A percentile compares a stretch with the other conserved stretches of the same genome.
Conservation (phyloP, 1,140 invertebrate genomes). For the Trachymyrmex septentrionalis region DNA sequence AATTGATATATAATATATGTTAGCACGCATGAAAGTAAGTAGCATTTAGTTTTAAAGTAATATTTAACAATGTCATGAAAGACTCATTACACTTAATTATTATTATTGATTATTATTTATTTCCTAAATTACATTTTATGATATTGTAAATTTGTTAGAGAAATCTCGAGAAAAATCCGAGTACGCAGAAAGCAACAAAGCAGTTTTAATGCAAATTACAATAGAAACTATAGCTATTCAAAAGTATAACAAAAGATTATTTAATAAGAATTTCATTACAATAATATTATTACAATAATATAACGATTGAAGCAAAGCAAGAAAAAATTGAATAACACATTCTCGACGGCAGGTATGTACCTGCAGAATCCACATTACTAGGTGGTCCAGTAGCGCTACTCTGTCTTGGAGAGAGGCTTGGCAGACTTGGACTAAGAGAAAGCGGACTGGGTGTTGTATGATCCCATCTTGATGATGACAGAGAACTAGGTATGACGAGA, state of each 20-base stretch:
- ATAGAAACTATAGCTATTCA: not conserved
- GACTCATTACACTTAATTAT: not conserved
- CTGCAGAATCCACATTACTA: slow-evolving; percentile 85
- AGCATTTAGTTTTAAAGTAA: not conserved
- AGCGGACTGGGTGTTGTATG: slow-evolving; percentile 88
- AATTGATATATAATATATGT: not conserved
- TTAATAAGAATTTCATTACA: not conserved
- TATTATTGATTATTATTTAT: not conserved
- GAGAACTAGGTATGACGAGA: slow-evolving; percentile 80
- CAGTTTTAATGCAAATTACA: not conserved
- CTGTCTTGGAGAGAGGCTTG: slow-evolving; percentile 86
- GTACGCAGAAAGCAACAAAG: not conserved
- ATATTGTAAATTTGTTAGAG: not conserved
- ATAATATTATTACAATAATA: slow-evolving; percentile 7
- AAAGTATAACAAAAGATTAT: slow-evolving; percentile 1
- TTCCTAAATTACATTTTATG: not conserved
- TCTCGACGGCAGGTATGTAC: slow-evolving; percentile 71
- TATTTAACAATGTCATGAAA: not conserved
- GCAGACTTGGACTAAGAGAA: slow-evolving; percentile 88
- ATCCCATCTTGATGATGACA: slow-evolving; percentile 86
- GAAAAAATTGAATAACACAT: slow-evolving; percentile 14
- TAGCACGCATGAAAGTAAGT: not conserved
- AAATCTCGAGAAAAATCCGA: slow-evolving; percentile 37
- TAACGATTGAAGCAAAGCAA: slow-evolving; percentile 21
- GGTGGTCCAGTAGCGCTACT: slow-evolving; percentile 83